Conservation (phyloP, 2,113 vertebrate species). For the Gopherus evgoodei region DNA sequence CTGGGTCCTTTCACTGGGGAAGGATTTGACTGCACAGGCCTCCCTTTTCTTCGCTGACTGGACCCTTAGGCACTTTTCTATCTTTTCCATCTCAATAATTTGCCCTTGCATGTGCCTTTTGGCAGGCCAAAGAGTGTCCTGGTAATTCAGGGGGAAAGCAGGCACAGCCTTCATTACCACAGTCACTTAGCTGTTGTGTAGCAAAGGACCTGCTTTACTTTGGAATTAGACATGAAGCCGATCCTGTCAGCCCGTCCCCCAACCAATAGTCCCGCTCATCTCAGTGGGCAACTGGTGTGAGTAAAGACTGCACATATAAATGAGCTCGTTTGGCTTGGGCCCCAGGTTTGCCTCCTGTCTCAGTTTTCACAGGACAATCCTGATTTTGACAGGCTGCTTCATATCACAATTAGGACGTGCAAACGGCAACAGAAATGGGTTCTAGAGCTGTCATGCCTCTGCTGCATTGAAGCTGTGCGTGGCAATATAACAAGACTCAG, state of each 20-base stretch:
- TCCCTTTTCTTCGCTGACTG: slow-evolving; percentile 41
- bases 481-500: not conserved
- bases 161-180: not conserved
- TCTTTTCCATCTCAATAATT: slow-evolving; percentile 54
- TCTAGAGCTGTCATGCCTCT: not conserved
- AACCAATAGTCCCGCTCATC: not conserved
- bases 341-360: not conserved
- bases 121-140: not conserved
- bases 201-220: not conserved
- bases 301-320: not conserved
- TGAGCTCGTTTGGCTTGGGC: not conserved
- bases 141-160: slow-evolving; percentile 29
- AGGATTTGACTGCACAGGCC: slow-evolving; percentile 62
- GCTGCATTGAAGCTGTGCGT: not conserved
- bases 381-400: not conserved
- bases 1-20: slow-evolving; percentile 63
- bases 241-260: not conserved
- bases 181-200: not conserved
- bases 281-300: not conserved
- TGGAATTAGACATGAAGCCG: not conserved
- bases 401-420: not conserved
- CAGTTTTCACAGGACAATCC: not conserved
- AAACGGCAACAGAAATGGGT: not conserved
- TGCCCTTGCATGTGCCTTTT: slow-evolving; percentile 34
- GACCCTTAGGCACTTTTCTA: slow-evolving; percentile 6